Percentiles rank a stretch among this genome's conserved stretches.
Evolutionary conservation across 2,113 vertebrate species (phyloP).

Genomic region (Pachypanchax playfairii): DNA sequence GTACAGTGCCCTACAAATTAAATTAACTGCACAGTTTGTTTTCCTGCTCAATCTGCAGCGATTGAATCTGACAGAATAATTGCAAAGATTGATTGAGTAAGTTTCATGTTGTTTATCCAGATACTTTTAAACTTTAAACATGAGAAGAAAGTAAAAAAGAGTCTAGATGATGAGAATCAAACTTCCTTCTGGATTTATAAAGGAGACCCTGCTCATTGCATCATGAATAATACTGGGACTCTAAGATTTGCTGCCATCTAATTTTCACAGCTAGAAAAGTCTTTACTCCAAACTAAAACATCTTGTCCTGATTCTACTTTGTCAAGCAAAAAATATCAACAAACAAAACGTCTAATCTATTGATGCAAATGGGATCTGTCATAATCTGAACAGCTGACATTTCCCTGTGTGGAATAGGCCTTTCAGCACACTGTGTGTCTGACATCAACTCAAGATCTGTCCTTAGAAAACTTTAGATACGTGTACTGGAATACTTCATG

Average conservation of each 20-base stretch:
- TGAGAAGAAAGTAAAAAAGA: not conserved
- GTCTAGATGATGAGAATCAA: constrained; percentile 25
- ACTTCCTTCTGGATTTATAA: constrained; percentile 23
- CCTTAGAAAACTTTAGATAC: too few species aligned
- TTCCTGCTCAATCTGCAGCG: not conserved
- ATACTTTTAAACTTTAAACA: constrained; percentile 2
- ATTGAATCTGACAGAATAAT: not conserved
- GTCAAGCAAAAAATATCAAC: not conserved
- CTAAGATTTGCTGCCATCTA: constrained; percentile 8
- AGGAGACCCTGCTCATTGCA: not conserved
- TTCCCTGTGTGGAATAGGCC: not conserved
- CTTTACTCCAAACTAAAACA: not conserved
- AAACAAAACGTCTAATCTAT: not conserved
- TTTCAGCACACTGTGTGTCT: not conserved
- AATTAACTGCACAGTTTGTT: not conserved
- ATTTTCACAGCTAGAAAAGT: not conserved
- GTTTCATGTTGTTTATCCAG: not conserved
- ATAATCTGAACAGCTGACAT: not conserved
- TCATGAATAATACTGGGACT: constrained; percentile 42
- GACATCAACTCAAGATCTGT: too few species aligned
- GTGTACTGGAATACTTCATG: too few species aligned
- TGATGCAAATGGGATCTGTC: not conserved
- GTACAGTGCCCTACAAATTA: not conserved
- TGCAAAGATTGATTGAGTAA: not conserved
- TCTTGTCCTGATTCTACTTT: not conserved